These are phyloP conservation scores for Acanthosoma haemorrhoidale DNA, from an alignment of 2,888 invertebrate species.

Conservation along the genomic window DNA sequence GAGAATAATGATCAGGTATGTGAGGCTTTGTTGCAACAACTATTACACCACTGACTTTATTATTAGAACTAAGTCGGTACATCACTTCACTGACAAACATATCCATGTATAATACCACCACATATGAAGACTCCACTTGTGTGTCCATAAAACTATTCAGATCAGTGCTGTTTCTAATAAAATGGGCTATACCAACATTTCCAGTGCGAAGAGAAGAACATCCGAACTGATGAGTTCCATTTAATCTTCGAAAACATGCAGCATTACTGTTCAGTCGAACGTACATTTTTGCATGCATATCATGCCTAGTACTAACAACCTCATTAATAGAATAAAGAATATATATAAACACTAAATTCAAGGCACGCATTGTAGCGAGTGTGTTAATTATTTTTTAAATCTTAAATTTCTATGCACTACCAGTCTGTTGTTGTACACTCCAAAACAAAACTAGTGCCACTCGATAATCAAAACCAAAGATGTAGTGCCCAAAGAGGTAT, in stretches of 20 bases:
- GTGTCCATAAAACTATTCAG: slow-evolving; percentile 65
- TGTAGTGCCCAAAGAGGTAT: too few relatives aligned
- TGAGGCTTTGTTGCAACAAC: slow-evolving; percentile 31
- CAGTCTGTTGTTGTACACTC: too few relatives aligned
- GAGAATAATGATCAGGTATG: slow-evolving; percentile 46
- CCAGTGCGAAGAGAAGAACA: slow-evolving; percentile 77
- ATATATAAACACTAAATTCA: background rate
- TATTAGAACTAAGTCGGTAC: slow-evolving; percentile 35
- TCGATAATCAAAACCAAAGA: too few relatives aligned
- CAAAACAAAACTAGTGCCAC: too few relatives aligned
- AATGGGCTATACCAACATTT: slow-evolving; percentile 77
- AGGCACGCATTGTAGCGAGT: background rate
- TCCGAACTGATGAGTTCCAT: slow-evolving; percentile 92
- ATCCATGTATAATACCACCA: slow-evolving; percentile 63
- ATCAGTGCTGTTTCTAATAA: slow-evolving; percentile 60
- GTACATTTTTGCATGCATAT: slow-evolving; percentile 68
- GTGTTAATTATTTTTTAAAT: too few relatives aligned
- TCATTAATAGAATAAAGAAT: background rate
- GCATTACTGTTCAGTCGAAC: slow-evolving; percentile 63
- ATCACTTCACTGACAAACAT: slow-evolving; percentile 50
- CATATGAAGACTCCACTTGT: slow-evolving; percentile 74
- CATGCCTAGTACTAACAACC: slow-evolving; percentile 32
- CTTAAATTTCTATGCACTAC: too few relatives aligned
- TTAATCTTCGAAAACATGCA: slow-evolving; percentile 83
- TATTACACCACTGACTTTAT: slow-evolving; percentile 41